These are phyloP conservation scores for Diorhabda carinulata DNA, from an alignment of 1,140 invertebrate species.

Conservation along the genomic window DNA sequence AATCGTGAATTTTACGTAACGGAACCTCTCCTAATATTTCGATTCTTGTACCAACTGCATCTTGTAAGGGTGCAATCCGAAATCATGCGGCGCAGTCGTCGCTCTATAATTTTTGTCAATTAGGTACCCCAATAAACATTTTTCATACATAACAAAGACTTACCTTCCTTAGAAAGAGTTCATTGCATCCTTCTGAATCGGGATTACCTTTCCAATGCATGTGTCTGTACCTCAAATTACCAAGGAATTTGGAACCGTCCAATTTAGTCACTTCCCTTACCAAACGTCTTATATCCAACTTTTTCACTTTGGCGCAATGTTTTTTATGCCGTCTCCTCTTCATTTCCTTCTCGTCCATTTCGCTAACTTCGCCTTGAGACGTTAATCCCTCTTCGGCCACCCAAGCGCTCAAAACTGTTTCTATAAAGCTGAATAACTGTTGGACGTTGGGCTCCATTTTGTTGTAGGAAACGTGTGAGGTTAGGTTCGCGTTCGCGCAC, in stretches of 20 bases:
- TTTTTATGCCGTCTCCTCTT: constrained; percentile 62
- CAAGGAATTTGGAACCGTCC: constrained; percentile 58
- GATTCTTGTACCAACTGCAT: too few relatives aligned
- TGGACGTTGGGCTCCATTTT: constrained; percentile 68
- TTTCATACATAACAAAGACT: not conserved
- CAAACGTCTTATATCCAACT: constrained; percentile 60
- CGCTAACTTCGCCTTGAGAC: constrained; percentile 62
- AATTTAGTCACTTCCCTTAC: constrained; percentile 63
- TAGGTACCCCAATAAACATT: too few relatives aligned
- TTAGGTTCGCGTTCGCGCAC: constrained; percentile 55
- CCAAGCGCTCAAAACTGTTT: constrained; percentile 65
- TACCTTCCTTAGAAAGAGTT: constrained; percentile 72
- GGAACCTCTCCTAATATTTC: too few relatives aligned
- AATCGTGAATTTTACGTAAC: too few relatives aligned
- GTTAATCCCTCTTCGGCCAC: constrained; percentile 63
- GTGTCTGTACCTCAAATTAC: constrained; percentile 63
- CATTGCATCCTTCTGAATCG: constrained; percentile 68
- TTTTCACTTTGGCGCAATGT: constrained; percentile 60
- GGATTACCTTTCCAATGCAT: constrained; percentile 64
- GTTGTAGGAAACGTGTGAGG: constrained; percentile 42
- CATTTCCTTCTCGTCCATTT: constrained; percentile 59
- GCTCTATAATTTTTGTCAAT: too few relatives aligned
- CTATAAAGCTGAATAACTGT: constrained; percentile 71
- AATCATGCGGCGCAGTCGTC: too few relatives aligned
- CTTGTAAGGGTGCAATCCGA: too few relatives aligned